phyloP scores from a whole-genome alignment of 2,797 vertebrate species.

The Propithecus perrieri region DNA sequence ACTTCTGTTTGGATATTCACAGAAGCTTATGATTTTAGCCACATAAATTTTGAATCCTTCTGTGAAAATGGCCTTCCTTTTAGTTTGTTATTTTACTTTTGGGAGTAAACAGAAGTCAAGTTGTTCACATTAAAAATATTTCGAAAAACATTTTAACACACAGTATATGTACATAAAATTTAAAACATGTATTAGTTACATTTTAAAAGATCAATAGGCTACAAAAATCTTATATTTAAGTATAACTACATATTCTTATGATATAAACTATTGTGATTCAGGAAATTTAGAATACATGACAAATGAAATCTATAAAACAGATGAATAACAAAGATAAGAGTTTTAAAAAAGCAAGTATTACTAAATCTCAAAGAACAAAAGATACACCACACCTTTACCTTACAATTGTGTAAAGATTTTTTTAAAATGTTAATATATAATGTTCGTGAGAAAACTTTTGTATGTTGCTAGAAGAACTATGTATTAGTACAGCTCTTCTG shows the following conservation, averaged over 20 bases:
- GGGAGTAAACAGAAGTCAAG: slow-evolving; percentile 15
- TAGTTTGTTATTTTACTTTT: slow-evolving; percentile 6
- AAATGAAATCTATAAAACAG: slow-evolving; percentile 25
- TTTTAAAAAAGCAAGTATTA: not conserved
- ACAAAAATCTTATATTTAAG: not conserved
- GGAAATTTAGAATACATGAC: not conserved
- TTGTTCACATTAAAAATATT: slow-evolving; percentile 7
- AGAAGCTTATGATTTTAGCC: slow-evolving; percentile 3
- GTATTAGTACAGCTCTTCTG: not conserved
- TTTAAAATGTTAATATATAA: not conserved
- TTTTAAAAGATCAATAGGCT: not conserved
- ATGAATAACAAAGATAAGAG: not conserved
- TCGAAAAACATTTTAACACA: not conserved
- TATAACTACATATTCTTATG: not conserved
- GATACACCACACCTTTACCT: not conserved
- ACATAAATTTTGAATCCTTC: not conserved
- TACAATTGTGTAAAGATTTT: not conserved
- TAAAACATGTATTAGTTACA: not conserved
- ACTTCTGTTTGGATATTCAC: slow-evolving; percentile 17
- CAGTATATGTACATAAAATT: not conserved
- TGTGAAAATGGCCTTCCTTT: slow-evolving; percentile 13
- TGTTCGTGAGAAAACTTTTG: not conserved
- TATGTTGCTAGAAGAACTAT: not conserved
- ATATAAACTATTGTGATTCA: not conserved
- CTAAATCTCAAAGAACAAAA: not conserved